Evolutionary conservation across 2,113 vertebrate genomes (phyloP).

Genomic region (Pterocles burchelli): DNA sequence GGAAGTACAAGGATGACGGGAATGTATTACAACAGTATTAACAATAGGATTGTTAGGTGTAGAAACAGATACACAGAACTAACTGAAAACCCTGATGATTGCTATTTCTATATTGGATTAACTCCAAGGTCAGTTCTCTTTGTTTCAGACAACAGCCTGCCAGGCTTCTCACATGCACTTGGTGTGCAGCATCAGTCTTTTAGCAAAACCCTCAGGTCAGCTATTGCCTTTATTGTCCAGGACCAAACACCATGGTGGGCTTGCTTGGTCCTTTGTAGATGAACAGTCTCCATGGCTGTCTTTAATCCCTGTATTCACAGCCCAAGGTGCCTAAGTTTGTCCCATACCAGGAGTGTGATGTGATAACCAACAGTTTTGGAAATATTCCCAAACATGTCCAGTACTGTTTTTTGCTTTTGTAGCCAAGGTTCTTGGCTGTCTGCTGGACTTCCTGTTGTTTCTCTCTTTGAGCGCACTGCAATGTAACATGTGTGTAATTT

Average conservation of each 20-base stretch:
- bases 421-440: background rate
- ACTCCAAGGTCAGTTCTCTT: background rate
- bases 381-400: fast-evolving
- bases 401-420: fast-evolving
- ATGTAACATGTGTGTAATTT: background rate
- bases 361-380: background rate
- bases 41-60: background rate
- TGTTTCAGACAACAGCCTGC: background rate
- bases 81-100: background rate
- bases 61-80: background rate
- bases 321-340: background rate
- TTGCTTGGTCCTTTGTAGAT: background rate
- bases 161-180: background rate
- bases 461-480: background rate
- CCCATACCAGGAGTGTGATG: background rate
- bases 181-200: background rate
- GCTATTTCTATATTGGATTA: background rate
- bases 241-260: background rate
- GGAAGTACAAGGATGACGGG: background rate
- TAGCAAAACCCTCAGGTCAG: background rate
- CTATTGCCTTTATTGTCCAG: background rate
- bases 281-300: background rate
- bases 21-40: background rate
- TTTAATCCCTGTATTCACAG: background rate
- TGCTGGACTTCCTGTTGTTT: fast-evolving